Evolutionary conservation across 1,140 invertebrate species (phyloP).

Genomic region (Macrobrachium nipponense): DNA sequence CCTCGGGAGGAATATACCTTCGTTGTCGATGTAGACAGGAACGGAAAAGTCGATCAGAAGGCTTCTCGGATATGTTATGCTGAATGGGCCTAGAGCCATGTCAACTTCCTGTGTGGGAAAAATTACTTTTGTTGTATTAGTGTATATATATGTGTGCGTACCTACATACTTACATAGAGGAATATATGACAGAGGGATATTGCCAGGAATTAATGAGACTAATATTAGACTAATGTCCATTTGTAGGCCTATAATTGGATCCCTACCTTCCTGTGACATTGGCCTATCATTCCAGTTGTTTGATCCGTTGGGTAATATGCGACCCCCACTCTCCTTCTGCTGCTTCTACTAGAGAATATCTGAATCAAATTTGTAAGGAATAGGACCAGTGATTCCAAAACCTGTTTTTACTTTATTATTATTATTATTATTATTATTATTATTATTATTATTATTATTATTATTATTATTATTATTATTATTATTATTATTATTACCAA

Average conservation of each 20-base stretch:
- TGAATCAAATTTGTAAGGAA: not conserved
- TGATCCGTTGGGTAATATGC: not conserved
- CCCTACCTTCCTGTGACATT: not conserved
- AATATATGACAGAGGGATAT: too few species aligned
- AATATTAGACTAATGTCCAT: too few species aligned
- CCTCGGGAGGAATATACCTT: not conserved
- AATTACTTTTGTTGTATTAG: not conserved
- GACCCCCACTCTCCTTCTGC: conserved; percentile 3
- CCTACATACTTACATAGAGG: too few species aligned
- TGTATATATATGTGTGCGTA: too few species aligned
- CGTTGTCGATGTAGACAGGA: not conserved
- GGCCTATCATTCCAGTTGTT: not conserved
- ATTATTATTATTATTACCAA: too few species aligned
- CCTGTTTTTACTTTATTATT: too few species aligned
- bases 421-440: too few species aligned
- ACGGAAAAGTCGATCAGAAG: not conserved
- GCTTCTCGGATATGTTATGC: not conserved
- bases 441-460: too few species aligned
- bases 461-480: too few species aligned
- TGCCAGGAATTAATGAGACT: too few species aligned
- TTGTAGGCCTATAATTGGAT: too few species aligned
- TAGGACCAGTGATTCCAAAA: not conserved
- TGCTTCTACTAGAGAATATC: not conserved
- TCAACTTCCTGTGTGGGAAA: conserved; percentile 2
- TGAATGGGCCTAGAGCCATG: conserved; percentile 24